These are phyloP conservation scores for Rhynchotus rufescens DNA, from an alignment of 2,797 vertebrate species.

Conservation along the genomic window DNA sequence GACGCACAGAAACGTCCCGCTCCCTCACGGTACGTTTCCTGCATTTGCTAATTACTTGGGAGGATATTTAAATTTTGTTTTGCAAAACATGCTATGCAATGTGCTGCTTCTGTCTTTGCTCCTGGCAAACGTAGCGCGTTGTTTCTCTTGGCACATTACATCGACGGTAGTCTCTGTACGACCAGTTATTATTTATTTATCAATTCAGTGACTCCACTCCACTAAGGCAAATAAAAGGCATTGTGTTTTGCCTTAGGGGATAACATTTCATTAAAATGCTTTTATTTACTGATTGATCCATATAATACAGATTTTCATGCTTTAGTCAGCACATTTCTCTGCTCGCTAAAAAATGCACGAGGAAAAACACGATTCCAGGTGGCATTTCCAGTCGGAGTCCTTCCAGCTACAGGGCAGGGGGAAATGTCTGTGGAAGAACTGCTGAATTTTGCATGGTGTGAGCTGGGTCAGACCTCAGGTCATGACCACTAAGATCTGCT, in stretches of 20 bases:
- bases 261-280: neutral
- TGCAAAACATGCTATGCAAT: neutral
- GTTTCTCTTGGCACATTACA: neutral
- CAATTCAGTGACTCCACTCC: neutral
- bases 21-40: neutral
- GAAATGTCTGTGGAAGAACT: neutral
- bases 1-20: neutral
- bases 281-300: conserved; percentile 12
- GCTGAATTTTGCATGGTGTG: neutral
- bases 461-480: neutral
- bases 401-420: neutral
- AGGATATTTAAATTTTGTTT: neutral
- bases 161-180: neutral
- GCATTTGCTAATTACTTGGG: conserved; percentile 38
- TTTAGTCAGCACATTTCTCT: neutral
- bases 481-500: fast-evolving
- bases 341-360: conserved; percentile 2
- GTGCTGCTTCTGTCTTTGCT: neutral
- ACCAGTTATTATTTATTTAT: conserved; percentile 47
- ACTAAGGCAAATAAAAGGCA: neutral
- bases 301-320: conserved; percentile 28
- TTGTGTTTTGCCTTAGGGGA: neutral
- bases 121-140: neutral
- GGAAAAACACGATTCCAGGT: fast-evolving
- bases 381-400: neutral